Evolutionary conservation across 1,140 invertebrate genomes (phyloP).

Genomic region (Drosophila simulans): DNA sequence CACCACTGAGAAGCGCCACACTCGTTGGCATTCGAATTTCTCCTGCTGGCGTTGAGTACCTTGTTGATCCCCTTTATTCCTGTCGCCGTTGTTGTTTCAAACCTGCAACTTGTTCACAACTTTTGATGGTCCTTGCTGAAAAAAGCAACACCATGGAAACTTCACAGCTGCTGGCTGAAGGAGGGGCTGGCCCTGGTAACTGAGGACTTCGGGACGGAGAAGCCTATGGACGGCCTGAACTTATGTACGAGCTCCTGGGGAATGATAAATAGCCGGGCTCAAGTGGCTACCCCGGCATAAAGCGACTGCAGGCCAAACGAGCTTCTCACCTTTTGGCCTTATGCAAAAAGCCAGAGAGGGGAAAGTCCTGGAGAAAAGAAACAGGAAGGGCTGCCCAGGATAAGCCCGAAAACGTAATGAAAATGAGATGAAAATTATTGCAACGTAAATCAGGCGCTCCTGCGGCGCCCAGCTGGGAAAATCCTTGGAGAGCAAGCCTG

Average conservation of each 20-base stretch:
- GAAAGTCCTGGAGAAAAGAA: slow-evolving; percentile 15
- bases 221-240: slow-evolving; percentile 33
- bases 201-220: slow-evolving; percentile 33
- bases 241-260: slow-evolving; percentile 58
- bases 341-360: slow-evolving; percentile 24
- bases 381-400: slow-evolving; percentile 23
- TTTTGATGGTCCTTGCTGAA: slow-evolving; percentile 46
- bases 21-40: slow-evolving; percentile 44
- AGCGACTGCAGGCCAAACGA: slow-evolving; percentile 46
- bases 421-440: slow-evolving; percentile 83
- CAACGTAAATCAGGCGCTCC: slow-evolving; percentile 74
- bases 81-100: slow-evolving; percentile 40
- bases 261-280: slow-evolving; percentile 76
- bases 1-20: slow-evolving; percentile 64
- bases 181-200: slow-evolving; percentile 9
- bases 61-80: slow-evolving; percentile 63
- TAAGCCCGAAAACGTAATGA: slow-evolving; percentile 70
- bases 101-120: slow-evolving; percentile 69
- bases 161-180: slow-evolving; percentile 42
- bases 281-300: slow-evolving; percentile 35
- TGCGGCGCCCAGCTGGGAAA: slow-evolving; percentile 62
- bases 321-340: slow-evolving; percentile 58
- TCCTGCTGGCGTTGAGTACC: slow-evolving; percentile 54
- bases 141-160: slow-evolving; percentile 47
- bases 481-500: slow-evolving; percentile 7